A percentile compares a stretch with the other conserved stretches of the same genome.
Conservation (phyloP, 2,797 vertebrate genomes). For the Cuculus canorus region DNA sequence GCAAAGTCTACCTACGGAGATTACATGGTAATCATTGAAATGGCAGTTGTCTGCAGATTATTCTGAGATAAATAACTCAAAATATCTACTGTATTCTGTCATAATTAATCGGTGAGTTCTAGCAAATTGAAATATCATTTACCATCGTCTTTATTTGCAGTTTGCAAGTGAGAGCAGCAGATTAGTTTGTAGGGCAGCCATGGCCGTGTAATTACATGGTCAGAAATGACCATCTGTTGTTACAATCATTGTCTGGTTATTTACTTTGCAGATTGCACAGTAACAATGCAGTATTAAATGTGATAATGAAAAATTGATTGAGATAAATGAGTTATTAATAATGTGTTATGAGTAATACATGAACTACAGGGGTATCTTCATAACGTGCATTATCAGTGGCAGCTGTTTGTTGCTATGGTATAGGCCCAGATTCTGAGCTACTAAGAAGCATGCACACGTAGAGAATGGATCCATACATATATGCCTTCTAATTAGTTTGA, state of each 20-base stretch:
- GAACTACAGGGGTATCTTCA: neutral
- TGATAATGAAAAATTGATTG: constrained; percentile 59
- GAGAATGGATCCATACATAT: neutral
- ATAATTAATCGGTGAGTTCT: neutral
- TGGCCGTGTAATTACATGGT: constrained; percentile 13
- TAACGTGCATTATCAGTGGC: neutral
- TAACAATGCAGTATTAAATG: constrained; percentile 32
- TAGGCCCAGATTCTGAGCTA: neutral
- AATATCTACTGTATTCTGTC: neutral
- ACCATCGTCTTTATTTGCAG: constrained; percentile 7
- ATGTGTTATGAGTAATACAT: neutral
- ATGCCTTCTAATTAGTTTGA: neutral
- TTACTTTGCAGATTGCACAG: constrained; percentile 38
- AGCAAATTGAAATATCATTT: neutral
- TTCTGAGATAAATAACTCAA: neutral
- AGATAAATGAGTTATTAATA: constrained; percentile 60
- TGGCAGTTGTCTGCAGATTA: neutral
- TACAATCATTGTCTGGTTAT: constrained; percentile 4
- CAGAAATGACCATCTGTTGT: constrained; percentile 63
- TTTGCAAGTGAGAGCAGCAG: constrained; percentile 20
- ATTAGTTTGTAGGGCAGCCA: constrained; percentile 42
- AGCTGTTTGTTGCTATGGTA: neutral
- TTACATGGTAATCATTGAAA: neutral
- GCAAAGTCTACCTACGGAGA: neutral
- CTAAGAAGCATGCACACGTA: neutral